Conservation (phyloP, 2,797 vertebrate genomes). For the Tapera naevia region DNA sequence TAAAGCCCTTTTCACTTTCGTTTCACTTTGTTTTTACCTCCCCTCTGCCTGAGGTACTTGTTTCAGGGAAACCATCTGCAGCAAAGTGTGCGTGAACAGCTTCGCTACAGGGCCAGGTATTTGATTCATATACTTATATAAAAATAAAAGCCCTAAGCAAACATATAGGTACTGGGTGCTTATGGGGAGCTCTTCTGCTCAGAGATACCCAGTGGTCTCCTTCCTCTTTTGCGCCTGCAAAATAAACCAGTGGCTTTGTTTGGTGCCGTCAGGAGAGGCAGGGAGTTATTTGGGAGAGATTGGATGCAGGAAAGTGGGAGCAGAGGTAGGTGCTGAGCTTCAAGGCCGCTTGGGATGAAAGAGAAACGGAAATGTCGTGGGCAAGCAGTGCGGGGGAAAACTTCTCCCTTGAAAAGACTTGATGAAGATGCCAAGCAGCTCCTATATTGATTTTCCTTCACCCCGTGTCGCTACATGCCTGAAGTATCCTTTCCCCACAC, state of each 20-base stretch:
- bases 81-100: not conserved
- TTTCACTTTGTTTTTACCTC: not conserved
- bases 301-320: not conserved
- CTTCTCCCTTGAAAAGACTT: not conserved
- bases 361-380: not conserved
- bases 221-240: not conserved
- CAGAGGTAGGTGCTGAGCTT: not conserved
- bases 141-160: not conserved
- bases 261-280: not conserved
- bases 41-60: slow-evolving; percentile 16
- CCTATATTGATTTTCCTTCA: not conserved
- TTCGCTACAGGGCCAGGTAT: not conserved
- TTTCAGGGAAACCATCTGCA: not conserved
- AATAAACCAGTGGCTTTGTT: not conserved
- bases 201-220: not conserved
- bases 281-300: not conserved
- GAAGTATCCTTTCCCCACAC: not conserved
- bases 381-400: not conserved
- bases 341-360: slow-evolving; percentile 6
- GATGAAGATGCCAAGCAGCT: not conserved
- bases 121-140: not conserved
- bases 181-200: not conserved
- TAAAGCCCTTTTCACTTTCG: not conserved
- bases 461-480: fast-evolving
- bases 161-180: not conserved